Evolutionary conservation across 2,888 invertebrate genomes (phyloP).

Genomic region (Lumbricus terrestris): DNA sequence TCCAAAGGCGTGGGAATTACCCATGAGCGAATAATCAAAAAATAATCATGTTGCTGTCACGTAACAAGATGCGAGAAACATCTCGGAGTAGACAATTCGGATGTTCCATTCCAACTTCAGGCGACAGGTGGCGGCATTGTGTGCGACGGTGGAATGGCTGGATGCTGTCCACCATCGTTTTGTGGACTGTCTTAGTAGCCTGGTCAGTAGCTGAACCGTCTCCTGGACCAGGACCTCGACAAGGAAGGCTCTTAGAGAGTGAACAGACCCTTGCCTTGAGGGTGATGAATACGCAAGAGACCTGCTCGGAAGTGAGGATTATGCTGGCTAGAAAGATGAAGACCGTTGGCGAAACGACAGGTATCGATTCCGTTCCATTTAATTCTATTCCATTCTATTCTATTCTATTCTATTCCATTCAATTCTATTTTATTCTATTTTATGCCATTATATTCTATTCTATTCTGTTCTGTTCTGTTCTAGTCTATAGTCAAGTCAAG

Average conservation of each 20-base stretch:
- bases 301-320: background rate
- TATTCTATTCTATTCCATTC: background rate
- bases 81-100: background rate
- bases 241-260: background rate
- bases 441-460: background rate
- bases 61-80: background rate
- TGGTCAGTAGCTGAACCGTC: background rate
- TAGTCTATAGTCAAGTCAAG: no score
- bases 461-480: background rate
- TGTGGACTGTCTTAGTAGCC: background rate
- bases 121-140: background rate
- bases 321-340: background rate
- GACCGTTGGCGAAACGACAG: background rate
- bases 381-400: background rate
- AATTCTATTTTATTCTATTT: background rate
- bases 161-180: background rate
- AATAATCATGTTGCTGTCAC: no score
- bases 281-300: background rate
- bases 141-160: background rate
- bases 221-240: background rate
- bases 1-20: background rate
- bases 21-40: background rate
- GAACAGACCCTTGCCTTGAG: background rate
- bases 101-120: no score
- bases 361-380: background rate